A percentile compares a stretch with the other conserved stretches of the same genome.
Evolutionary conservation across 1,140 invertebrate genomes (phyloP).

Genomic region (Drepana arcuata): DNA sequence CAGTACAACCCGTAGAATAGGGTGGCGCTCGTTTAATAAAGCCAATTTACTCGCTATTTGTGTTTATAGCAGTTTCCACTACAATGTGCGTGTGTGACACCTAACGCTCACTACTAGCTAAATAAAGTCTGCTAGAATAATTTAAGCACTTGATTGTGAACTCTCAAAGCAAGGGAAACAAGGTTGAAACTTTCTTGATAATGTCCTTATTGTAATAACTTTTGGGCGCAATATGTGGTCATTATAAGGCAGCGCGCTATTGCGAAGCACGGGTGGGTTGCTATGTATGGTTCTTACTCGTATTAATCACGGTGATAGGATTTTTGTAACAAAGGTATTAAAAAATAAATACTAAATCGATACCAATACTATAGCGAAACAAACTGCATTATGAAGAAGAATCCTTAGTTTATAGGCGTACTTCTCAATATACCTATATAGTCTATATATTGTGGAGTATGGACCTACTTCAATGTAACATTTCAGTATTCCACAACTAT

Average conservation of each 20-base stretch:
- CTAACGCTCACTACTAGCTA: slow-evolving; percentile 7
- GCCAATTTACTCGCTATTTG: slow-evolving; percentile 19
- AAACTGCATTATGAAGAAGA: too few relatives aligned
- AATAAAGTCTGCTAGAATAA: slow-evolving; percentile 5
- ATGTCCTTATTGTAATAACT: slow-evolving; percentile 1
- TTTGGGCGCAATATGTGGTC: slow-evolving; percentile 1
- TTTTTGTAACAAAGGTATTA: too few relatives aligned
- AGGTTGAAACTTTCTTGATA: slow-evolving; percentile 1
- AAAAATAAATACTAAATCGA: too few relatives aligned
- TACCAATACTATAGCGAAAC: too few relatives aligned
- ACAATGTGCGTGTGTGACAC: slow-evolving; percentile 21
- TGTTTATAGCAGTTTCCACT: slow-evolving; percentile 16
- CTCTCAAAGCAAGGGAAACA: neutral
- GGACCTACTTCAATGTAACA: neutral
- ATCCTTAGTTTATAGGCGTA: too few relatives aligned
- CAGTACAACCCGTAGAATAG: too few relatives aligned
- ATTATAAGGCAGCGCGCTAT: too few relatives aligned
- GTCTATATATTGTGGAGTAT: neutral
- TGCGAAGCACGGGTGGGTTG: slow-evolving; percentile 5
- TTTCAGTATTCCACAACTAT: neutral
- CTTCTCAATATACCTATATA: too few relatives aligned
- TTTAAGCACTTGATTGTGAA: neutral
- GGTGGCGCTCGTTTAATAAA: slow-evolving; percentile 15
- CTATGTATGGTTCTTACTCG: too few relatives aligned
- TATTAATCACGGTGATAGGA: too few relatives aligned